Base-by-base conservation (phyloP, 2,797 vertebrate species). In the Scomberomorus guttatus region DNA sequence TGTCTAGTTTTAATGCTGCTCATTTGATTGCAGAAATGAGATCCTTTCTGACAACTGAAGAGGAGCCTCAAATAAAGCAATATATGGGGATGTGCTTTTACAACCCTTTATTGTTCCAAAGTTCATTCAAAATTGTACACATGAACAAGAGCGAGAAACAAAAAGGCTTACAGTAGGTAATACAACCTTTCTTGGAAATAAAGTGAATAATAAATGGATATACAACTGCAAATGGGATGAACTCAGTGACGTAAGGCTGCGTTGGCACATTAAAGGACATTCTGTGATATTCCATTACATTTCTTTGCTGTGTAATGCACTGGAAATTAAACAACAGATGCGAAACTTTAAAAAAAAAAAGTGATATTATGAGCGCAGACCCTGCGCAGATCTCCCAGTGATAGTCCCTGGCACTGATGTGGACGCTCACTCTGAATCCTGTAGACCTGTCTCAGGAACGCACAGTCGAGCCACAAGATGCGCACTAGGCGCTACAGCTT, bases 391-490 rank as follows among this genome's bases (percentile, higher is more conserved):
- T 32, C 73, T 79, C 71, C 10, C 66, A 37, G 39, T 14, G 59
- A 56, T 72, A 1, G 67, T 81, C 54, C 46, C 57, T 58, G 78
- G 61, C 74, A 62, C 83, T 57, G 81, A 76, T 84, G 72, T 56
- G 77, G 60, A 84, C 75, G 44, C 77, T 75, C 75, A 39, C 51
- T 7, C 62, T 46, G 69, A 55, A 18, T 85, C 76, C 61, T 20
- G 71, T 52, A 29, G 81, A 87, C 50, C 84, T 65, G 86, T 61
- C 17, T 74, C 82, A 39, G 79, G 77, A 83, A 77, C 88, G 81
- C 90, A 62, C 90, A 59, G 76, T 50, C 27, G 24, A 89, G 55
- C 76, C 88, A 81, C 81, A 85, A 88, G 89, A 93, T 89, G 90
- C 88, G 87, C 91, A 88, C 89, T 44, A 18, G 32, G 62, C 64